Conservation (phyloP, 2,113 vertebrate genomes). For the Malurus melanocephalus region DNA sequence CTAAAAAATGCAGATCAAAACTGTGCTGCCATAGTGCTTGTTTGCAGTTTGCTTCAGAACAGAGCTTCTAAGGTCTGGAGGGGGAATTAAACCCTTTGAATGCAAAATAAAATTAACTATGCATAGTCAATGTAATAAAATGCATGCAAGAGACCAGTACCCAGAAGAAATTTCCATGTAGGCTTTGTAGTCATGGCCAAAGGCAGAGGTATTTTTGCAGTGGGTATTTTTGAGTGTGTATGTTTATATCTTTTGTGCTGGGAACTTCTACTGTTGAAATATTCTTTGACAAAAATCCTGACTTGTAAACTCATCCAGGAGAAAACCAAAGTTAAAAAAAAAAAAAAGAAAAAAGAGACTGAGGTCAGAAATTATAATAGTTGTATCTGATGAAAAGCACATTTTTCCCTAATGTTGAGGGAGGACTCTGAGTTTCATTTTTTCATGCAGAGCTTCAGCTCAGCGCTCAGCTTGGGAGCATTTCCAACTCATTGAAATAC, state of each 20-base stretch:
- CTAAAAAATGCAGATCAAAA: background rate
- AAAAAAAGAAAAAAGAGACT: background rate
- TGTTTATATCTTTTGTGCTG: background rate
- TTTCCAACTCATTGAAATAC: background rate
- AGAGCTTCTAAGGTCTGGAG: constrained; percentile 19
- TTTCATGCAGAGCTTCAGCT: background rate
- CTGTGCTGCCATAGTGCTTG: background rate
- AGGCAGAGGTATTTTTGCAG: constrained; percentile 14
- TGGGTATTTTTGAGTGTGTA: background rate
- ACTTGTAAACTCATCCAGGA: background rate
- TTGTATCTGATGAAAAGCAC: background rate
- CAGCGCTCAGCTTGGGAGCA: background rate
- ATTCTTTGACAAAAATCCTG: background rate
- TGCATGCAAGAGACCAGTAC: background rate
- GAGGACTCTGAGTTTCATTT: background rate
- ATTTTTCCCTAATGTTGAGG: background rate
- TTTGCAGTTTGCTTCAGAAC: constrained; percentile 24
- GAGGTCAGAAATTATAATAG: background rate
- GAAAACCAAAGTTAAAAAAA: background rate
- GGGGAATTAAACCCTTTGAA: constrained; percentile 22
- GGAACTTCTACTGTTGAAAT: constrained; percentile 8
- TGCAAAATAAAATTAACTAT: constrained; percentile 35
- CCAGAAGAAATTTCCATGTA: background rate
- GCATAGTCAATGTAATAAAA: constrained; percentile 19
- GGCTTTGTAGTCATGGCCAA: constrained; percentile 6